phyloP scores from a whole-genome alignment of 64 coral and sea anemone genomes.

The Montipora capricornis region DNA sequence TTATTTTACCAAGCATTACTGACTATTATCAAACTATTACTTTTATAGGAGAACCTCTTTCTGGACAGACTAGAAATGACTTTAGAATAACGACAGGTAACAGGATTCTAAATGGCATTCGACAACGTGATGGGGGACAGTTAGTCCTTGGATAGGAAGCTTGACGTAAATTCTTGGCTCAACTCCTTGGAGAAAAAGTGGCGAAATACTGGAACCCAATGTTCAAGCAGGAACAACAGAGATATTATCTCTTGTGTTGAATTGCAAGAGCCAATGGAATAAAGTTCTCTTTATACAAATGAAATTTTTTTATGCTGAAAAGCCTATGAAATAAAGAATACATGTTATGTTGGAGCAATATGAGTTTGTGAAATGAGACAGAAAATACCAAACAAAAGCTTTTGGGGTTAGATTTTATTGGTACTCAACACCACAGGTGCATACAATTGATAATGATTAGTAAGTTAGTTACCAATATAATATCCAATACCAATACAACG shows the following conservation, averaged over 20 bases:
- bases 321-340: no score
- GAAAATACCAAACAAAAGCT: background rate
- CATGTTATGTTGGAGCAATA: background rate
- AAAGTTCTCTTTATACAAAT: background rate
- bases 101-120: background rate
- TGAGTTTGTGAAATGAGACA: background rate
- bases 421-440: background rate
- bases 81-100: background rate
- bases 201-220: no score
- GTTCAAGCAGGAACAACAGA: no score
- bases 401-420: conserved; percentile 40
- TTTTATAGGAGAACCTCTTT: background rate
- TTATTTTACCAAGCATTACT: no score
- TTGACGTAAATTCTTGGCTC: background rate
- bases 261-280: background rate
- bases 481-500: background rate
- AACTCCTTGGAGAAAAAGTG: no score
- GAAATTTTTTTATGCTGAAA: background rate
- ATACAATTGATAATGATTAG: conserved; percentile 10
- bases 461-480: background rate
- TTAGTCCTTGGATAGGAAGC: background rate
- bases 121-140: conserved; percentile 10
- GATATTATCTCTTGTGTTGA: background rate
- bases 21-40: background rate
- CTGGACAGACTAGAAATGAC: background rate